phyloP scores from a whole-genome alignment of 92 coral and sea anemone genomes.

The Ricordea florida region DNA sequence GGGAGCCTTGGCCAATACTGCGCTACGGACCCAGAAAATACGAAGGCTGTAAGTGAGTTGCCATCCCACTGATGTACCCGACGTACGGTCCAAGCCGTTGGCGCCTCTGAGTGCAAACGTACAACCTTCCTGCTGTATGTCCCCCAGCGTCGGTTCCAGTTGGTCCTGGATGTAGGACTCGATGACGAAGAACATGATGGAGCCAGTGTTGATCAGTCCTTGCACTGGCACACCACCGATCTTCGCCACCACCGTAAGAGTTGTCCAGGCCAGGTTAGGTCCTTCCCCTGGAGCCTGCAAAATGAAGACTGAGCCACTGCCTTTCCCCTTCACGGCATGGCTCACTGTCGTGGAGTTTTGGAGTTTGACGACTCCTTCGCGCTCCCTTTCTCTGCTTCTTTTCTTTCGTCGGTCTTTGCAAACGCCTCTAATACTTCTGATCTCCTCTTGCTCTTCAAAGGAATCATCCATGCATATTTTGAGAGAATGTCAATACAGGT shows the following conservation, averaged over 20 bases:
- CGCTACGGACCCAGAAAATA: too few relatives aligned
- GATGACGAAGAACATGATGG: constrained; percentile 33
- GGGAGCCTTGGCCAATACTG: too few relatives aligned
- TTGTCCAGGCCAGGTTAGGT: not conserved
- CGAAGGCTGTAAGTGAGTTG: too few relatives aligned
- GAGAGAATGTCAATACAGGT: too few relatives aligned
- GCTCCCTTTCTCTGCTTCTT: not conserved
- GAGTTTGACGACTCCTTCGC: constrained; percentile 15
- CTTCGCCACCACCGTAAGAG: constrained; percentile 12
- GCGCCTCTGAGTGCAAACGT: constrained; percentile 21
- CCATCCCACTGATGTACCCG: constrained; percentile 32
- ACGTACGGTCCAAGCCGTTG: constrained; percentile 30
- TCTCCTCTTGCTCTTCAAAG: too few relatives aligned
- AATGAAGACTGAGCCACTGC: not conserved
- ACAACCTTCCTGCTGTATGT: not conserved
- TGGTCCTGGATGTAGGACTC: constrained; percentile 14
- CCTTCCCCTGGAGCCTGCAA: not conserved
- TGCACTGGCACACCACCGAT: constrained; percentile 14
- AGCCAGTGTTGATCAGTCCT: constrained; percentile 26
- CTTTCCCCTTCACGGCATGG: constrained; percentile 25
- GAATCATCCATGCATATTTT: too few relatives aligned
- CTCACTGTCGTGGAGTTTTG: constrained; percentile 37
- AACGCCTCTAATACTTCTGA: too few relatives aligned
- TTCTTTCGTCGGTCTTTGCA: too few relatives aligned
- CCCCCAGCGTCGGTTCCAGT: constrained; percentile 4